Conservation (phyloP, 2,888 invertebrate genomes). For the Tineola bisselliella region DNA sequence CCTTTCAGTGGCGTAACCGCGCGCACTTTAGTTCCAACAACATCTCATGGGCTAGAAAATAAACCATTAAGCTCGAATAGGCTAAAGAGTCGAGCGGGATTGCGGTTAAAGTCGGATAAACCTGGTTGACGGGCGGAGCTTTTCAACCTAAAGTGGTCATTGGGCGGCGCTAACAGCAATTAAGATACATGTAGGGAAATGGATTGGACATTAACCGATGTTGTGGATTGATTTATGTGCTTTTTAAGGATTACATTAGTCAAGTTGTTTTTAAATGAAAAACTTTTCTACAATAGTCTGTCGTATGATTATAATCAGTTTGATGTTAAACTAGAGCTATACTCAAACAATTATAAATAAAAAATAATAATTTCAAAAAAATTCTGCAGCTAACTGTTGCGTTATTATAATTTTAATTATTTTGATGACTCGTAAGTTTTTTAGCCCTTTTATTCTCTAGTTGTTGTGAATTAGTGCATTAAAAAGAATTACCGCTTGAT, state of each 20-base stretch:
- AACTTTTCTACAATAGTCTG: too few relatives aligned
- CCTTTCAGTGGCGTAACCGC: slow-evolving; percentile 66
- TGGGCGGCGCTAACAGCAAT: slow-evolving; percentile 65
- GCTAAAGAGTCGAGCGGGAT: slow-evolving; percentile 35
- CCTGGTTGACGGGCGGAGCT: slow-evolving; percentile 32
- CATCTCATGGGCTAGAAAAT: slow-evolving; percentile 66
- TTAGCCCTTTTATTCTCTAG: too few relatives aligned
- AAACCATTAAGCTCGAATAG: slow-evolving; percentile 57
- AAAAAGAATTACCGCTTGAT: too few relatives aligned
- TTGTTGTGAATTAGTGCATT: too few relatives aligned
- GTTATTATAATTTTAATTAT: too few relatives aligned
- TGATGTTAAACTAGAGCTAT: too few relatives aligned
- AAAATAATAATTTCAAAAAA: too few relatives aligned
- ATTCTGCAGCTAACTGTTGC: too few relatives aligned
- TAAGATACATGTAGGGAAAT: slow-evolving; percentile 60
- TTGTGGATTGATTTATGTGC: slow-evolving; percentile 62
- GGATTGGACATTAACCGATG: slow-evolving; percentile 62
- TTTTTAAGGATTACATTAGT: slow-evolving; percentile 3
- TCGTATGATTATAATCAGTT: too few relatives aligned
- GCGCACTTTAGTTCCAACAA: slow-evolving; percentile 58
- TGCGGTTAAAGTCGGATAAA: slow-evolving; percentile 19
- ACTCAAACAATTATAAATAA: too few relatives aligned
- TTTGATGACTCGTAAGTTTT: background rate
- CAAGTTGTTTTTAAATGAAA: too few relatives aligned
- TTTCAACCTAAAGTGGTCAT: slow-evolving; percentile 52